A percentile compares a stretch with the other conserved stretches of the same genome.
Conservation (phyloP, 2,113 vertebrate genomes). For the Noturus placidus region DNA sequence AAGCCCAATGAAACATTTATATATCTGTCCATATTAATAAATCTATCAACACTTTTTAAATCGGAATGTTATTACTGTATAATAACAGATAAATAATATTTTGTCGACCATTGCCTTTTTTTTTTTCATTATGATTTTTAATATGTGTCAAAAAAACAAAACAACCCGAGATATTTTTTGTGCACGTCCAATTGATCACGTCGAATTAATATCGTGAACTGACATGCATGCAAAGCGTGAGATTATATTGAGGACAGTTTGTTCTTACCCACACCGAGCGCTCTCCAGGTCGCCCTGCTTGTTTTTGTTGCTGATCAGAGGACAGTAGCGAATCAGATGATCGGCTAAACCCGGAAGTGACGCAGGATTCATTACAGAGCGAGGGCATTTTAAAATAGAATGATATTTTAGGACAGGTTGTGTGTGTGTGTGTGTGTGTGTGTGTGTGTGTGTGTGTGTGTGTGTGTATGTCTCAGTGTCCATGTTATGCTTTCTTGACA, state of each 20-base stretch:
- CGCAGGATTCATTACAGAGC: slow-evolving; percentile 9
- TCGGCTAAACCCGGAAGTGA: not conserved
- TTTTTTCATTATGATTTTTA: too few species aligned
- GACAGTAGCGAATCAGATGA: slow-evolving; percentile 19
- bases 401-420: not conserved
- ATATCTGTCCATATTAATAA: not conserved
- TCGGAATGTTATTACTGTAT: not conserved
- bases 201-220: not conserved
- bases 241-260: not conserved
- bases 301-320: slow-evolving; percentile 45
- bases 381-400: not conserved
- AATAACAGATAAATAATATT: too few species aligned
- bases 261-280: slow-evolving; percentile 37
- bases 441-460: not conserved
- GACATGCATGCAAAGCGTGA: slow-evolving; percentile 7
- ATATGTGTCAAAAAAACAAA: too few species aligned
- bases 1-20: not conserved
- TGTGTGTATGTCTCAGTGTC: not conserved
- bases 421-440: not conserved
- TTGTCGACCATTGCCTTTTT: too few species aligned
- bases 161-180: not conserved
- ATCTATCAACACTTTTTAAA: not conserved
- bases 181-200: not conserved
- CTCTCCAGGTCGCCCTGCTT: slow-evolving; percentile 29
- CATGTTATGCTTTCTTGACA: not conserved